These are phyloP conservation scores for Trichogramma dendrolimi DNA, from an alignment of 2,888 invertebrate genomes.

Conservation along the genomic window DNA sequence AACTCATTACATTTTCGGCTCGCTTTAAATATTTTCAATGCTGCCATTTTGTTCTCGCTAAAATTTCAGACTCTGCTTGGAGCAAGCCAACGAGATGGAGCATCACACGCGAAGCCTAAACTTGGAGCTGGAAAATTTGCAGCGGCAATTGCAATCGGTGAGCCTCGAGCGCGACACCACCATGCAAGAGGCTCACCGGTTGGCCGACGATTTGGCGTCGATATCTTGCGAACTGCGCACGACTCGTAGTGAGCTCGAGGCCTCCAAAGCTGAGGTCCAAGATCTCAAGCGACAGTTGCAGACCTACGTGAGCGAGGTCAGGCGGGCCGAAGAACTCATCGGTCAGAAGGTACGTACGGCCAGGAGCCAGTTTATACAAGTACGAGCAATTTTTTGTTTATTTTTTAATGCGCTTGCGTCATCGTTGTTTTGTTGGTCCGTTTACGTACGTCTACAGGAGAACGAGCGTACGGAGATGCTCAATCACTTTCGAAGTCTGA, in stretches of 20 bases:
- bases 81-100: conserved; percentile 45
- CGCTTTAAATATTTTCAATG: too few species aligned
- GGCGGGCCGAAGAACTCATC: conserved; percentile 72
- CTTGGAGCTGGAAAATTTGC: conserved; percentile 57
- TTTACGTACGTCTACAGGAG: conserved; percentile 56
- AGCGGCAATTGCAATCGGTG: conserved; percentile 59
- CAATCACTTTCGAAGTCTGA: conserved; percentile 73
- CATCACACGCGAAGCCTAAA: conserved; percentile 43
- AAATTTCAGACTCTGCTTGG: conserved; percentile 39
- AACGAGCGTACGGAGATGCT: conserved; percentile 75
- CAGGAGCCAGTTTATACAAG: neutral
- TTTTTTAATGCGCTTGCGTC: neutral
- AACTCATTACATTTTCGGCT: too few species aligned
- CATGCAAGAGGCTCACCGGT: conserved; percentile 64
- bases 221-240: conserved; percentile 61
- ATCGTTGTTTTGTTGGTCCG: conserved; percentile 12
- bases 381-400: neutral
- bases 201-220: conserved; percentile 70
- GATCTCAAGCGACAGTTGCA: conserved; percentile 72
- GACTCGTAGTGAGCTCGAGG: conserved; percentile 65
- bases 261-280: conserved; percentile 67
- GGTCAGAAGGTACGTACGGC: conserved; percentile 58
- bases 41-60: too few species aligned
- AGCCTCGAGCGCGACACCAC: conserved; percentile 60
- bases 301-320: conserved; percentile 77